phyloP scores from a whole-genome alignment of 2,113 vertebrate genomes.

The Tonatia bakeri region DNA sequence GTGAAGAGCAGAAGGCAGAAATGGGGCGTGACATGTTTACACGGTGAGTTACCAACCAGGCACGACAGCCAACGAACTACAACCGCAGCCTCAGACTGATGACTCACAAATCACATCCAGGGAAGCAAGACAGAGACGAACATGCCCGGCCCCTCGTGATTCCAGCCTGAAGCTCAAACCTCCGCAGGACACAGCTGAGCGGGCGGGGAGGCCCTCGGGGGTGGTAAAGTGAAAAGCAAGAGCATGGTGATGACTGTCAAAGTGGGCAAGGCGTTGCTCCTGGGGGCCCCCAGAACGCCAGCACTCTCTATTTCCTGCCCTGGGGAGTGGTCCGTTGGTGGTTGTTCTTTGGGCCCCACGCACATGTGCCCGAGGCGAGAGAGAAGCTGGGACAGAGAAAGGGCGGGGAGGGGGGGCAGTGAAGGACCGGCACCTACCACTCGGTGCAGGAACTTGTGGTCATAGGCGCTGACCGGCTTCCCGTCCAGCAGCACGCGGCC shows the following conservation, averaged over 20 bases:
- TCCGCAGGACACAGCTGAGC: too few species aligned
- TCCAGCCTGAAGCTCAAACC: too few species aligned
- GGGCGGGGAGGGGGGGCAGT: fast-evolving
- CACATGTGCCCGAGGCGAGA: background rate
- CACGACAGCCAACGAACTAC: fast-evolving
- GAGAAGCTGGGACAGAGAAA: background rate
- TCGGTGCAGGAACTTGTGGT: slow-evolving; percentile 93
- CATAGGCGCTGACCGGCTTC: slow-evolving; percentile 84
- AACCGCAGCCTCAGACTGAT: background rate
- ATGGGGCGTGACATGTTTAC: background rate
- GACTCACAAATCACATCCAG: fast-evolving
- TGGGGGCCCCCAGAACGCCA: background rate
- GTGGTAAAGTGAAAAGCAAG: background rate
- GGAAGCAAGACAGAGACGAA: background rate
- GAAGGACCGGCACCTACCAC: slow-evolving; percentile 80
- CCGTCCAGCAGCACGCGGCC: slow-evolving; percentile 94
- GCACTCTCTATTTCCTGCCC: background rate
- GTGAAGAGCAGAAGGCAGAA: background rate
- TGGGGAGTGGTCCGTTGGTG: fast-evolving
- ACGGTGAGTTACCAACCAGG: background rate
- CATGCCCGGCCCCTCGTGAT: fast-evolving
- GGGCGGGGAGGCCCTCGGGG: too few species aligned
- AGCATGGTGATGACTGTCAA: fast-evolving
- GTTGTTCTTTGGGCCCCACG: fast-evolving
- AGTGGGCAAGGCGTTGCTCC: background rate